Evolutionary conservation across 2,113 vertebrate genomes (phyloP), one percentile per base, ranked within the genome.

Genomic region (Cottus gobio): DNA sequence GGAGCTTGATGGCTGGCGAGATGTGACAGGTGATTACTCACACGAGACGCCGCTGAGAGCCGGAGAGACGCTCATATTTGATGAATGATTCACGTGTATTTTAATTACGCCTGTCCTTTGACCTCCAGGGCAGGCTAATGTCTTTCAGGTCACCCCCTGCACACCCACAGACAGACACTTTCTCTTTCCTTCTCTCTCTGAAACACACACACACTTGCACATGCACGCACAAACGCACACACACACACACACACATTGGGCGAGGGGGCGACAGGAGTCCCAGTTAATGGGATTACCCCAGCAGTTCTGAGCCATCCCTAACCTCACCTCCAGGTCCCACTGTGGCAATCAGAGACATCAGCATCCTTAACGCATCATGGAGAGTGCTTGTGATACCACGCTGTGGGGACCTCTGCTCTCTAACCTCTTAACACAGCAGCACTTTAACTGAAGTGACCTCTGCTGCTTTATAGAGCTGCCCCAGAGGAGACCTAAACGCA

Each of bases 281-380:
- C 91, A 92, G 91, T 94, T 95, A 95, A 95, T 94, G 93, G 94
- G 95, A 95, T 95, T 95, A 95, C 88, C 92, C 92, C 90, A 83
- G 93, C 92, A 89, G 92, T 91, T 88, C 90, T 81, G 86, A 90
- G 80, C 90, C 88, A 85, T 91, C 77, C 83, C 92, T 92, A 95
- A 94, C 91, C 91, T 91, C 92, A 92, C 89, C 92, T 93, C 92
- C 90, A 88, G 91, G 92, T 95, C 94, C 94, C 92, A 90, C 91
- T 93, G 94, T 93, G 94, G 92, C 93, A 91, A 93, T 94, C 93
- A 93, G 91, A 88, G 84, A 84, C 88, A 89, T 90, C 87, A 89
- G 82, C 90, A 91, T 90, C 91, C 83, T 92, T 86, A 87, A 92
- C 86, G 83, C 91, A 92, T 95, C 92, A 93, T 89, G 87, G 90